Evolutionary conservation across 2,113 vertebrate species (phyloP).

Genomic region (Myrmophylax atrothorax): DNA sequence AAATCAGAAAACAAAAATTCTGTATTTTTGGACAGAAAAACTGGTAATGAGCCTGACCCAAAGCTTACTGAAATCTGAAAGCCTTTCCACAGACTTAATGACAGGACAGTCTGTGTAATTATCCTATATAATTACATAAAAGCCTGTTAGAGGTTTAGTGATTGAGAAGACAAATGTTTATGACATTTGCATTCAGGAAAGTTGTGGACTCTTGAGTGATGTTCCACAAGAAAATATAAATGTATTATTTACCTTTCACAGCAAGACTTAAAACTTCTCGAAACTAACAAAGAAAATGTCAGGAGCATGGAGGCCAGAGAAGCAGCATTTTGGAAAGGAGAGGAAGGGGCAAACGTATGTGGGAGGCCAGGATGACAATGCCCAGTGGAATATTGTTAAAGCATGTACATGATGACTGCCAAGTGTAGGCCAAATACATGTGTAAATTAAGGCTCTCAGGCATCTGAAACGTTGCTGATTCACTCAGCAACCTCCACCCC

Average conservation of each 20-base stretch:
- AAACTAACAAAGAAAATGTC: neutral
- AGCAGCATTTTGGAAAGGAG: neutral
- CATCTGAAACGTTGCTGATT: neutral
- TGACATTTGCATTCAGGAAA: neutral
- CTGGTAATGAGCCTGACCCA: neutral
- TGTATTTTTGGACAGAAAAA: neutral
- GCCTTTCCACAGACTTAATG: neutral
- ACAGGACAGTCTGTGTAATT: neutral
- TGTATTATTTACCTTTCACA: neutral
- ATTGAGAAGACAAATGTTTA: neutral
- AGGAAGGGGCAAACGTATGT: neutral
- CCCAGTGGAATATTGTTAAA: neutral
- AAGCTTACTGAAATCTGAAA: neutral
- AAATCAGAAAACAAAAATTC: neutral
- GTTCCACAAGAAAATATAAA: neutral
- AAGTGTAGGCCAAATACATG: neutral
- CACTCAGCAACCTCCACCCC: neutral
- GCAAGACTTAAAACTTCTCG: neutral
- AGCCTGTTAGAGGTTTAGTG: neutral
- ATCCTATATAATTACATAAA: neutral
- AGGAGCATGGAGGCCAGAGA: neutral
- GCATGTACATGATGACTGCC: neutral
- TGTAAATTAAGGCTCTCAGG: neutral
- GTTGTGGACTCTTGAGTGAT: neutral
- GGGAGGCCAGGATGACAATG: neutral